A percentile compares a stretch with the other conserved stretches of the same genome.
phyloP scores from a whole-genome alignment of 2,113 vertebrate species.

The Hemibagrus wyckioides region DNA sequence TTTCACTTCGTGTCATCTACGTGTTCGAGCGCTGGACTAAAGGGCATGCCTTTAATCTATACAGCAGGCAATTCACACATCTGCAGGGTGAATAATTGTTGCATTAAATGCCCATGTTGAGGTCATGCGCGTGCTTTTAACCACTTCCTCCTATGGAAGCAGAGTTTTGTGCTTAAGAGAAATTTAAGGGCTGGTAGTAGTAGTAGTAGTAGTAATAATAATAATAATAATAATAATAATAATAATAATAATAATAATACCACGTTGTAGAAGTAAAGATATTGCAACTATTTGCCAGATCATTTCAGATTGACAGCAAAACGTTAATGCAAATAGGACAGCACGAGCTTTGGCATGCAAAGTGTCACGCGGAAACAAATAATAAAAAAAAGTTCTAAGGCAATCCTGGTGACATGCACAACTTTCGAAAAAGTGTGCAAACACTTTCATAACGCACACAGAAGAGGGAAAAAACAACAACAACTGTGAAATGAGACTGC shows the following conservation, averaged over 20 bases:
- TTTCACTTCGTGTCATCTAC: neutral
- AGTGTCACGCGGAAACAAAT: neutral
- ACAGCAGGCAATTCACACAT: neutral
- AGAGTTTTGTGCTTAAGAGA: neutral
- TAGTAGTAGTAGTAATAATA: neutral
- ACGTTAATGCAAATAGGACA: neutral
- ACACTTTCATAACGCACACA: neutral
- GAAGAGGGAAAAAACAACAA: neutral
- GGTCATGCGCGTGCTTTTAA: neutral
- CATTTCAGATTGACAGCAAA: neutral
- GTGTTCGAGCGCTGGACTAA: neutral
- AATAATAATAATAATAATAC: neutral
- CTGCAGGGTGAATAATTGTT: neutral
- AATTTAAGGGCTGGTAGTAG: accelerated
- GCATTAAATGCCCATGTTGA: neutral
- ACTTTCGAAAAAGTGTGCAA: neutral
- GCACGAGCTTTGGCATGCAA: neutral
- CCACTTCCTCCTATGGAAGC: neutral
- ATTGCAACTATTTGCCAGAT: neutral
- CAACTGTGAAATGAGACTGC: neutral
- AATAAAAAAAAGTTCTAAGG: neutral
- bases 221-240: neutral
- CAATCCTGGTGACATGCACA: neutral
- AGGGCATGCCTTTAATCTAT: neutral
- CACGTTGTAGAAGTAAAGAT: neutral